Evolutionary conservation across 2,888 invertebrate genomes (phyloP).

Genomic region (Drosophila stalkeri): DNA sequence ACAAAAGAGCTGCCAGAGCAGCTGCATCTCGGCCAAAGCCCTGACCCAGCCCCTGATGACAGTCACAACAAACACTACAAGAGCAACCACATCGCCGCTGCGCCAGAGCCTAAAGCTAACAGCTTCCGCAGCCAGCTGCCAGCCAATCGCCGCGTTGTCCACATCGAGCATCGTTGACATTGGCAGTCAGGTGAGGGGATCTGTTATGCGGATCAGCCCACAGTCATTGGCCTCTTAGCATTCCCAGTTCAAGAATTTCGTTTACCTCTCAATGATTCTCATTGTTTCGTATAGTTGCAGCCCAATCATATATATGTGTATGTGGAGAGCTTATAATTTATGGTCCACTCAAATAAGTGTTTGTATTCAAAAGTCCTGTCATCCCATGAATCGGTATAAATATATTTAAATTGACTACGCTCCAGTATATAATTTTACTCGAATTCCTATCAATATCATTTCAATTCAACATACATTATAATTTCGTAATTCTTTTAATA

Average conservation of each 20-base stretch:
- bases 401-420: background rate
- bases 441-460: background rate
- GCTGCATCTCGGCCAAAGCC: conserved; percentile 77
- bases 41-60: conserved; percentile 79
- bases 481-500: background rate
- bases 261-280: conserved; percentile 3
- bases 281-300: background rate
- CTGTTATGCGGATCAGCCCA: conserved; percentile 41
- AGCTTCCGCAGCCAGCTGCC: conserved; percentile 26
- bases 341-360: background rate
- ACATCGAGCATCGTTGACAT: conserved; percentile 57
- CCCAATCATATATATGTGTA: background rate
- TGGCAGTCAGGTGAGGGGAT: conserved; percentile 78
- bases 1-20: conserved; percentile 81
- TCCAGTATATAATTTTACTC: background rate
- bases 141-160: conserved; percentile 17
- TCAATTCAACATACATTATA: background rate
- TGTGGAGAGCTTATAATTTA: background rate
- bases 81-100: conserved; percentile 54
- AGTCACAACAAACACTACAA: conserved; percentile 64
- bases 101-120: conserved; percentile 30
- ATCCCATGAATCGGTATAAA: background rate
- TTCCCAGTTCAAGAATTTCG: conserved; percentile 16
- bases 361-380: background rate
- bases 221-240: conserved; percentile 25